phyloP scores from a whole-genome alignment of 2,888 invertebrate genomes.

The Drosophila austrosaltans region DNA sequence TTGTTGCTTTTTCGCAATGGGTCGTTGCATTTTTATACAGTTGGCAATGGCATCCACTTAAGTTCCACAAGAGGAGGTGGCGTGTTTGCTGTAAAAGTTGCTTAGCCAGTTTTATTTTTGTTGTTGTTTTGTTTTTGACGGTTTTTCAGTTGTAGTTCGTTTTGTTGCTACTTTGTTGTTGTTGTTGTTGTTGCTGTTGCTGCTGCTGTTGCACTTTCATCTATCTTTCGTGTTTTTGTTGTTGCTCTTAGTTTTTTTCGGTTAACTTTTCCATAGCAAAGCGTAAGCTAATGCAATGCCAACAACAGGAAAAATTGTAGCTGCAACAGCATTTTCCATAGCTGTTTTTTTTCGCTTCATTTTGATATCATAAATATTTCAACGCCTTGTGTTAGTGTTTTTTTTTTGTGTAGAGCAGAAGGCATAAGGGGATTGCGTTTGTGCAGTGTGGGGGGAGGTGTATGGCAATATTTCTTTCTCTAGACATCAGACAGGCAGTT shows the following conservation, averaged over 20 bases:
- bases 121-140: not conserved
- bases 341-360: constrained; percentile 24
- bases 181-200: constrained; percentile 22
- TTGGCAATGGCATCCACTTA: constrained; percentile 65
- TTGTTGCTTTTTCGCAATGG: constrained; percentile 50
- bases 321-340: constrained; percentile 57
- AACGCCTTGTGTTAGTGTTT: constrained; percentile 61
- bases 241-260: constrained; percentile 42
- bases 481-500: constrained; percentile 14
- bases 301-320: constrained; percentile 35
- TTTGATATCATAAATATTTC: constrained; percentile 67
- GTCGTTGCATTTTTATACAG: constrained; percentile 22
- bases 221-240: constrained; percentile 51
- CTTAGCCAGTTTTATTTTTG: constrained; percentile 55
- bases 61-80: constrained; percentile 50
- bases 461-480: constrained; percentile 30
- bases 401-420: not conserved
- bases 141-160: constrained; percentile 25
- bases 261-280: constrained; percentile 50
- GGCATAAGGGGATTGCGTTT: no score
- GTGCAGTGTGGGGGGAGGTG: not conserved
- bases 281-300: constrained; percentile 39
- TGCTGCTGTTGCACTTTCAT: constrained; percentile 67
- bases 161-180: constrained; percentile 26
- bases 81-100: constrained; percentile 63